Conservation (phyloP, 2,113 vertebrate genomes). For the Macrotis lagotis region DNA sequence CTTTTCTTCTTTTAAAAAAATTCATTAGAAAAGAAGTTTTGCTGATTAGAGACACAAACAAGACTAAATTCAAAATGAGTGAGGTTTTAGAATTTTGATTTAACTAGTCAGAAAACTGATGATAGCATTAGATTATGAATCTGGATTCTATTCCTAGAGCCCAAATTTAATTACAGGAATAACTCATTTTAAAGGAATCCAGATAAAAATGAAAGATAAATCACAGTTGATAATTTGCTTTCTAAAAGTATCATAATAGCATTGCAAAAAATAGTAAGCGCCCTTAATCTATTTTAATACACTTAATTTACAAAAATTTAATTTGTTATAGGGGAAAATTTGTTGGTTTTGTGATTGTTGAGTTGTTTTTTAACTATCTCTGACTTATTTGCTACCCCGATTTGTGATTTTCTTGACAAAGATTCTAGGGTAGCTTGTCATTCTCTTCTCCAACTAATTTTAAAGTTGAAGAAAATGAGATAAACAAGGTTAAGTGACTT, state of each 20-base stretch:
- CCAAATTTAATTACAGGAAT: neutral
- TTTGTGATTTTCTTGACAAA: neutral
- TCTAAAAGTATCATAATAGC: neutral
- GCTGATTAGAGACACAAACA: neutral
- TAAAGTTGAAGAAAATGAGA: neutral
- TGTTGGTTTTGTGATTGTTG: neutral
- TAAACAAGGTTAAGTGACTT: too few species aligned
- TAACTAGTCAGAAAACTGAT: rapidly evolving
- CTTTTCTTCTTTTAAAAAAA: neutral
- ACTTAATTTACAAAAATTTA: neutral
- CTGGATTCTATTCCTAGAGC: too few species aligned
- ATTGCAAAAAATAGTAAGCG: neutral
- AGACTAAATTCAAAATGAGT: neutral
- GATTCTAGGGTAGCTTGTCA: neutral
- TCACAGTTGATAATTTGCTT: neutral
- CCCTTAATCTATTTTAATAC: neutral
- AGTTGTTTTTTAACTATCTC: neutral
- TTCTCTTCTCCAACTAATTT: neutral
- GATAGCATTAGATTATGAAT: rapidly evolving
- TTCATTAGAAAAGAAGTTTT: neutral
- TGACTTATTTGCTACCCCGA: neutral
- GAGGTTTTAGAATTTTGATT: rapidly evolving
- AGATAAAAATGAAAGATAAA: neutral
- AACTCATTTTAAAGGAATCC: neutral
- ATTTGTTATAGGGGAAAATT: neutral